Conservation (phyloP, 2,888 invertebrate genomes). For the Tetramorium bicarinatum region DNA sequence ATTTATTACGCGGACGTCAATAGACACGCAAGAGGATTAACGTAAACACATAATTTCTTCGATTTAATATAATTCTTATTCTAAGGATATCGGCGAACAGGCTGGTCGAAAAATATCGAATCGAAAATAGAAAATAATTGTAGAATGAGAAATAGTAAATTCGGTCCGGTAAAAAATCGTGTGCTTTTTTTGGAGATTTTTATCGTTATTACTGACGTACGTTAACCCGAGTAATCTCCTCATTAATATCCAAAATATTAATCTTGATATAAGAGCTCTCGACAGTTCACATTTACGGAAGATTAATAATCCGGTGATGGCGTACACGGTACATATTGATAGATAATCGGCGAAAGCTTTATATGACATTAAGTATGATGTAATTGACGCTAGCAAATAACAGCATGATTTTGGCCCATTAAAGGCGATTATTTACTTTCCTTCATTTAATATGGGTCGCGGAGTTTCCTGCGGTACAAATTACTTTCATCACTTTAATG, state of each 20-base stretch:
- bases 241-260: not conserved
- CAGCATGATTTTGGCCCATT: constrained; percentile 13
- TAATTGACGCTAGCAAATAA: constrained; percentile 36
- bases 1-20: constrained; percentile 13
- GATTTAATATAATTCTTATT: not conserved
- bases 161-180: not conserved
- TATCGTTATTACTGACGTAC: not conserved
- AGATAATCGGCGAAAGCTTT: constrained; percentile 20
- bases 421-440: constrained; percentile 40
- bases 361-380: constrained; percentile 23
- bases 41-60: constrained; percentile 3
- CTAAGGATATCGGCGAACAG: too few relatives aligned
- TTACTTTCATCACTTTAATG: constrained; percentile 41
- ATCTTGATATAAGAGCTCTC: not conserved
- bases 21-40: not conserved
- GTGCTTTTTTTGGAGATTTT: not conserved
- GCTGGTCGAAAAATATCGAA: not conserved
- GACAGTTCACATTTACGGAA: not conserved
- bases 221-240: not conserved
- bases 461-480: constrained; percentile 24
- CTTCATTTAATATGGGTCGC: constrained; percentile 27
- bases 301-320: not conserved
- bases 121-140: not conserved
- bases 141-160: not conserved
- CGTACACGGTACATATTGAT: not conserved